Evolutionary conservation across 2,797 vertebrate genomes (phyloP), one percentile per base, ranked within the genome.

Genomic region (Microctenopoma stevenorrisi): DNA sequence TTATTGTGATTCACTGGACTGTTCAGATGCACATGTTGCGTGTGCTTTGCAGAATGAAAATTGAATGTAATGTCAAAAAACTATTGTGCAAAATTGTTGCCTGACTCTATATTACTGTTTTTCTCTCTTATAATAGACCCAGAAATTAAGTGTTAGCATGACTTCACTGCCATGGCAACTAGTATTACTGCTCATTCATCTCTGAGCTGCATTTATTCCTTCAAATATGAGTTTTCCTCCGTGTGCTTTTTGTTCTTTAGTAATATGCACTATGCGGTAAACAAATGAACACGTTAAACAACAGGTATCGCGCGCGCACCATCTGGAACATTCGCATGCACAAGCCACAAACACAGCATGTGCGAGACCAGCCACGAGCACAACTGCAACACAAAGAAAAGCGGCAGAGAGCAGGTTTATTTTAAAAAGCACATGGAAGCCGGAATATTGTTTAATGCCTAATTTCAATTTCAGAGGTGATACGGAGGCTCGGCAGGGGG

Each of bases 401-500:
- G 71, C 26, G 35, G 54, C n/a, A 0, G 2, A 38, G 70, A 46
- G 48, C 81, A 65, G 63, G 63, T 76, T 85, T 72, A 81, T 82
- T 79, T 79, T 73, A 62, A 68, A 84, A 79, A 86, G 81, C 35
- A 1, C 16, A 15, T 68, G 35, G 9, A 53, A 64, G 62, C 56
- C 25, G 0, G 52, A 74, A 69, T n/a, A 35, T 52, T 78, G 58
- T 78, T 82, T 74, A 83, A 86, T 82, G 33, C 64, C 79, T 86
- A 0, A 86, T 90, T 89, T 88, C 69, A 87, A 83, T 86, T 86
- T 83, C 78, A 78, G 54, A 15, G 0, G 49, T 2, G 53, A 82
- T 68, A 62, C 40, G 2, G 58, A 22, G 61, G 25, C 75, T 68
- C 65, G 6, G 61, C 30, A 2, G 81, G 86, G 81, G 62, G 74